A percentile compares a stretch with the other conserved stretches of the same genome.
phyloP scores from a whole-genome alignment of 2,797 vertebrate species.

The Eutrigla gurnardus region DNA sequence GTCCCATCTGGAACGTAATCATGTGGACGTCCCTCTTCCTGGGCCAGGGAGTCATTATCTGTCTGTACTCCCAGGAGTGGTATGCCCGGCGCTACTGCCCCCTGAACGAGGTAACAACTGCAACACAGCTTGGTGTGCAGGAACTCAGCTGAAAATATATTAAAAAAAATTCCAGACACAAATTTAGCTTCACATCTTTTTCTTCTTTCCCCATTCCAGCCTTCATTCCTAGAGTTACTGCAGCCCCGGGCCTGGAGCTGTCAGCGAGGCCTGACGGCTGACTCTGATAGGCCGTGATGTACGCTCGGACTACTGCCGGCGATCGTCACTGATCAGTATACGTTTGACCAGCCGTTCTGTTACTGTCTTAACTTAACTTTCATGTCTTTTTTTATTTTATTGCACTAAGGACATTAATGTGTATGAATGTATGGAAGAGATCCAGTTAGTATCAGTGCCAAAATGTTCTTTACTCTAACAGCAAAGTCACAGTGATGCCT shows the following conservation, averaged over 20 bases:
- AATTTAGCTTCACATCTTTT: neutral
- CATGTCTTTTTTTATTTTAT: constrained; percentile 49
- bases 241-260: constrained; percentile 96
- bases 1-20: constrained; percentile 95
- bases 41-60: constrained; percentile 93
- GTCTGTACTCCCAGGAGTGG: constrained; percentile 98
- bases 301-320: constrained; percentile 3
- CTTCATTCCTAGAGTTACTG: constrained; percentile 89
- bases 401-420: constrained; percentile 47
- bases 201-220: constrained; percentile 76
- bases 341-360: constrained; percentile 43
- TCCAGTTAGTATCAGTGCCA: constrained; percentile 25
- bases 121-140: neutral
- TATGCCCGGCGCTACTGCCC: constrained; percentile 94
- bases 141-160: constrained; percentile 3
- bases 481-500: constrained; percentile 62
- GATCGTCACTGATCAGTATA: constrained; percentile 35
- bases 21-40: constrained; percentile 96
- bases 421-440: constrained; percentile 34
- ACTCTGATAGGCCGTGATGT: constrained; percentile 49
- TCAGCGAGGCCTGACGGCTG: constrained; percentile 49
- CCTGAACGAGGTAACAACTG: constrained; percentile 86
- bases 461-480: constrained; percentile 42
- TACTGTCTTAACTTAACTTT: constrained; percentile 32
- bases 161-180: neutral